Percentiles rank a stretch among this genome's conserved stretches.
Conservation (phyloP, 2,888 invertebrate genomes). For the Zeuzera pyrina region DNA sequence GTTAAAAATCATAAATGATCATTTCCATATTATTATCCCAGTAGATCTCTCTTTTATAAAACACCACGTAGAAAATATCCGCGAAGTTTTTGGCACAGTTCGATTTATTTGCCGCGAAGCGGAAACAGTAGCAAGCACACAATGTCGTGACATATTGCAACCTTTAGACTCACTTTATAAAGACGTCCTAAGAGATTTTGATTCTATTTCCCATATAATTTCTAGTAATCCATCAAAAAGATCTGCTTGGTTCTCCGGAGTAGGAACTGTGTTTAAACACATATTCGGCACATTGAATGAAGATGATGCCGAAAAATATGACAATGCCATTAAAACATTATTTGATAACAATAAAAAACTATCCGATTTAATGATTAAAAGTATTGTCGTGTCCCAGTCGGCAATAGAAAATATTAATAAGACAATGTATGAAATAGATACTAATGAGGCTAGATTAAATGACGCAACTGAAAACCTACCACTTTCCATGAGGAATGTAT, state of each 20-base stretch:
- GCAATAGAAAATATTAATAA: constrained; percentile 1
- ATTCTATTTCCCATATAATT: constrained; percentile 15
- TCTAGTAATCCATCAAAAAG: constrained; percentile 9
- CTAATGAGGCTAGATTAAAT: not conserved
- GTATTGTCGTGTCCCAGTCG: not conserved
- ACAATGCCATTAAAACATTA: constrained; percentile 13
- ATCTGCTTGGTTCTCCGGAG: constrained; percentile 15
- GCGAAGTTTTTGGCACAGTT: constrained; percentile 9
- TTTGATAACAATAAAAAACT: constrained; percentile 12
- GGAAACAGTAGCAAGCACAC: constrained; percentile 2
- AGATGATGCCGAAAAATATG: constrained; percentile 16
- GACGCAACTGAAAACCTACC: constrained; percentile 3
- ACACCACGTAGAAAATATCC: constrained; percentile 16
- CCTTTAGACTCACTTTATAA: constrained; percentile 7
- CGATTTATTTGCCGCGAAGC: constrained; percentile 10
- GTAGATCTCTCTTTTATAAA: constrained; percentile 14
- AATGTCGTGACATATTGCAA: constrained; percentile 9
- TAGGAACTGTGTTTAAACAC: constrained; percentile 17
- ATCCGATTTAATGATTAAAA: constrained; percentile 13
- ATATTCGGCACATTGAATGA: constrained; percentile 20
- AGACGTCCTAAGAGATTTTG: constrained; percentile 9
- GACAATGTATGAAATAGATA: not conserved
- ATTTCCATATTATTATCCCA: constrained; percentile 12
- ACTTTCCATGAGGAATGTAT: constrained; percentile 7
- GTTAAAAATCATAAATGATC: constrained; percentile 11